Base-by-base conservation (phyloP, 2,888 invertebrate genomes). In the Acleris holmiana region DNA sequence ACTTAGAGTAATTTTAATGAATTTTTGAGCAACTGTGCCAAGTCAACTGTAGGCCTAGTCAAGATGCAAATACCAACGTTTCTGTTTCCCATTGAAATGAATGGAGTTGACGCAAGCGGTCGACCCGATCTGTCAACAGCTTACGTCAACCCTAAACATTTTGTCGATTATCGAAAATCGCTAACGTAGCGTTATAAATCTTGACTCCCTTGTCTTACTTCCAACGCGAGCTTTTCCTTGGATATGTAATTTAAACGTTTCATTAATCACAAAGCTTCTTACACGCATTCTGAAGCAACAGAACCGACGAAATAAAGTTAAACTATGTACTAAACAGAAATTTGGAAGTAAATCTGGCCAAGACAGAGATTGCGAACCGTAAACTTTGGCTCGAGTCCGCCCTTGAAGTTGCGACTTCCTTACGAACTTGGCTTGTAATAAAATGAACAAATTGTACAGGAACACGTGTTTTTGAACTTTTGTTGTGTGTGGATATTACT, bases 301-400 rank as follows among this genome's bases (percentile, higher is more conserved):
- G 21, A 46, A 35, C 44, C 23, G 48, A 18, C n/a, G 25, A 44
- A 58, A 50, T 41, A 49, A 58, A 58, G 57, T 47, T 40, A 49
- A 48, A 59, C 54, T 54, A 64, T 40, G 54, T 59, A 59, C 41
- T 13, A 40, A 58, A 61, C 50, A 17, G 18, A 48, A 55, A 44
- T 41, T 59, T 8, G 58, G 19, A 58, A 64, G 64, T 54, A 54
- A 64, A 64, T 59, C 64, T 54, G 58, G 41, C 8, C 41, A 41
- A 48, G 58, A 21, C 53, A 13, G 23, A 57, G 56, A 57, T 57
- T 57, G 46, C 29, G 25, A 10, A n/a, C 57, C 58, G 19, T n/a
- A 17, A 64, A 64, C 13, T 64, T 59, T n/a, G 44, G 23, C n/a
- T 21, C 51, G 1, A 64, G 29, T 18, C 21, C 40, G 57, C 59